phyloP scores from a whole-genome alignment of 53 echinoderm and acorn worm species.

The Holothuria scabra region DNA sequence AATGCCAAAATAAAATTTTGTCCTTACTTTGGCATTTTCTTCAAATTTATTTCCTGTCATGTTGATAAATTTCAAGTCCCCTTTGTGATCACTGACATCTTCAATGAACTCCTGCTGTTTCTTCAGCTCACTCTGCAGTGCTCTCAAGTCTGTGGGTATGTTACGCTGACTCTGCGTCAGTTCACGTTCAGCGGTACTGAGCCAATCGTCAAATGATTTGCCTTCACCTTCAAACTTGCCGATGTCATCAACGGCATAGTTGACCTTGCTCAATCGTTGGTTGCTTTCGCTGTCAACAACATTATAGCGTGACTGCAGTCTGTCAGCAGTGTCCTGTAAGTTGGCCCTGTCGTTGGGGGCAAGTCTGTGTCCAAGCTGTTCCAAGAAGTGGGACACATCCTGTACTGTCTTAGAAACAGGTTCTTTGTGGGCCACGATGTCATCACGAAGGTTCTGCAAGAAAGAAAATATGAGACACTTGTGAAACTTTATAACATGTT shows the following conservation, averaged over 20 bases:
- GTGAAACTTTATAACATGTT: neutral
- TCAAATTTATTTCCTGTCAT: constrained; percentile 95
- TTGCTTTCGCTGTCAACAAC: constrained; percentile 51
- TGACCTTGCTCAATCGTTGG: constrained; percentile 76
- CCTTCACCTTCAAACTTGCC: constrained; percentile 86
- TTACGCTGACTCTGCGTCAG: constrained; percentile 66
- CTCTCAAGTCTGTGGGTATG: constrained; percentile 77
- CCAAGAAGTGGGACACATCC: constrained; percentile 73
- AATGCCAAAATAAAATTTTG: neutral
- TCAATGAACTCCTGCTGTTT: constrained; percentile 85
- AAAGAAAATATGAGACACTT: neutral
- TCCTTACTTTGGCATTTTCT: constrained; percentile 80
- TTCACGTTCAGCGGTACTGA: constrained; percentile 61
- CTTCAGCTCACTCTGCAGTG: constrained; percentile 64
- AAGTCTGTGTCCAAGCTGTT: constrained; percentile 71
- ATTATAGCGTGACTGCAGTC: constrained; percentile 76
- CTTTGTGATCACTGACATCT: constrained; percentile 95
- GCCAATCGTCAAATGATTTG: constrained; percentile 74
- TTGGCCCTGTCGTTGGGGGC: constrained; percentile 68
- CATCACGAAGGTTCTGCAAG: constrained; percentile 66
- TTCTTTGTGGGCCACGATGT: constrained; percentile 83
- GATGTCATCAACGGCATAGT: constrained; percentile 78
- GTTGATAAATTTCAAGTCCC: constrained; percentile 95
- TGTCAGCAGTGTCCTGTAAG: constrained; percentile 65
- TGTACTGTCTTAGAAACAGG: constrained; percentile 74